Evolutionary conservation across 2,113 vertebrate genomes (phyloP).

Genomic region (Mobula hypostoma): DNA sequence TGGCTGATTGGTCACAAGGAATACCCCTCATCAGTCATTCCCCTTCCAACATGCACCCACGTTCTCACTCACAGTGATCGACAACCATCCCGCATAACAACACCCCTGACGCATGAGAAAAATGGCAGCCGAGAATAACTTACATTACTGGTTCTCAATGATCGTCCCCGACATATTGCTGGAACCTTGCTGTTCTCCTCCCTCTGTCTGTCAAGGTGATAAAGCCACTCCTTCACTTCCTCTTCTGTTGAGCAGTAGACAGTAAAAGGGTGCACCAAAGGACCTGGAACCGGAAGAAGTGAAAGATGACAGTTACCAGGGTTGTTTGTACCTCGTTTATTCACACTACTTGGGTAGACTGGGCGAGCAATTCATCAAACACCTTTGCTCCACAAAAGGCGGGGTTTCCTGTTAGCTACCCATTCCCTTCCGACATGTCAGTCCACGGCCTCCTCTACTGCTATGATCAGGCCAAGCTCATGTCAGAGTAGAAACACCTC

Average conservation of each 20-base stretch:
- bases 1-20: neutral
- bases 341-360: too few species aligned
- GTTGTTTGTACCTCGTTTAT: too few species aligned
- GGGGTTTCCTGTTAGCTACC: too few species aligned
- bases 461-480: too few species aligned
- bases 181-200: slow-evolving; percentile 64
- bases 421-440: too few species aligned
- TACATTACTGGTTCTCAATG: slow-evolving; percentile 55
- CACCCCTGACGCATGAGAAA: neutral
- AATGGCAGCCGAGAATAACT: neutral
- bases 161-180: slow-evolving; percentile 43
- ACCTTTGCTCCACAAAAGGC: too few species aligned
- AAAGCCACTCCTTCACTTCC: slow-evolving; percentile 78
- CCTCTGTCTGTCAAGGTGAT: slow-evolving; percentile 80
- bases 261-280: slow-evolving; percentile 75
- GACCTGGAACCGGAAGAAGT: slow-evolving; percentile 58
- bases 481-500: too few species aligned
- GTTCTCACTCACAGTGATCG: neutral
- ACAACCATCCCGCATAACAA: neutral
- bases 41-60: neutral
- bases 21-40: neutral
- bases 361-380: too few species aligned
- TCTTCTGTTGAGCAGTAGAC: slow-evolving; percentile 75
- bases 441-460: too few species aligned
- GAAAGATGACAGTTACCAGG: too few species aligned